Percentiles rank a stretch among this genome's conserved stretches.
phyloP scores from a whole-genome alignment of 2,797 vertebrate genomes.

The Xyrichtys novacula region DNA sequence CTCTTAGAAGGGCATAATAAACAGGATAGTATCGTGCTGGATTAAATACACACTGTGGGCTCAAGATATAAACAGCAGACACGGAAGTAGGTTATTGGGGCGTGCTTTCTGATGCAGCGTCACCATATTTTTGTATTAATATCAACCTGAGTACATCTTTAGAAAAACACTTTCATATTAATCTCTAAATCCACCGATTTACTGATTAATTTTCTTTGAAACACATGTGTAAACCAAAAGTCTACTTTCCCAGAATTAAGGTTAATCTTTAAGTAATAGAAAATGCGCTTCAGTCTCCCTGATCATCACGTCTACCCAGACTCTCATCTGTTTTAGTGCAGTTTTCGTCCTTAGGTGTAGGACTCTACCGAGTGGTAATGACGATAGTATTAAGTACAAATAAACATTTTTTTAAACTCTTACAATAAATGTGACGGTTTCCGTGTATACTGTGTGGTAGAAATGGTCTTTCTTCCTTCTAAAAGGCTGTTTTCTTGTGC shows the following conservation, averaged over 20 bases:
- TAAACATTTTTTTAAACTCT: background rate
- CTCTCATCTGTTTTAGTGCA: background rate
- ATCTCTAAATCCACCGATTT: background rate
- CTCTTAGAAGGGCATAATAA: background rate
- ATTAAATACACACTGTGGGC: background rate
- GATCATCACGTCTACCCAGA: background rate
- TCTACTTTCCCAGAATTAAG: background rate
- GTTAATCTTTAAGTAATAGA: background rate
- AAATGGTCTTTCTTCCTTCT: background rate
- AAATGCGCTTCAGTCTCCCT: background rate
- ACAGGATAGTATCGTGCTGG: background rate
- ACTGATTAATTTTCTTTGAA: background rate
- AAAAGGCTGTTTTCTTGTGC: background rate
- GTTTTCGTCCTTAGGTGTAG: background rate
- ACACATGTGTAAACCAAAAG: background rate
- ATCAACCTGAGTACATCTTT: background rate
- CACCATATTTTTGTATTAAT: background rate
- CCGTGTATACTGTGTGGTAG: accelerated
- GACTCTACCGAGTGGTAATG: background rate
- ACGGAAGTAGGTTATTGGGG: conserved; percentile 52
- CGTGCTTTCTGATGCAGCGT: conserved; percentile 1
- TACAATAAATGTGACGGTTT: background rate
- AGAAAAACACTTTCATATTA: accelerated
- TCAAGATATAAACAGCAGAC: conserved; percentile 9
- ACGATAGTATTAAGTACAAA: background rate